These are phyloP conservation scores for Trichomycterus rosablanca DNA, from an alignment of 2,113 vertebrate genomes.

Conservation along the genomic window DNA sequence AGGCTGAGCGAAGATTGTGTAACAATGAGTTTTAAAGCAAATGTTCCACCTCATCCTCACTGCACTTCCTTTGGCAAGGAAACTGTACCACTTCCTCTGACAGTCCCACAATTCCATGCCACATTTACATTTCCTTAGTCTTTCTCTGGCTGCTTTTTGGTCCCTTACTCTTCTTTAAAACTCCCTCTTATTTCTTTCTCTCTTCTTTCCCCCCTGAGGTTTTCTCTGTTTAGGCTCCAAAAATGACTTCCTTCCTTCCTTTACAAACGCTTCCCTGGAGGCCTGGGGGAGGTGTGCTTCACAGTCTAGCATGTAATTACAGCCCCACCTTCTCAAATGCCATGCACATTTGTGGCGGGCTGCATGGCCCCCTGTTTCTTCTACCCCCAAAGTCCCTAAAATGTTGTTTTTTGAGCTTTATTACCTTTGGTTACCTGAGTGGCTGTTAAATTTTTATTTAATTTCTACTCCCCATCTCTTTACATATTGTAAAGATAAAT, in stretches of 20 bases:
- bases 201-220: conserved; percentile 27
- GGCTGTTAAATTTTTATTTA: no score
- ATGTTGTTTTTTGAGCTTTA: no score
- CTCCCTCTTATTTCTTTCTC: conserved; percentile 5
- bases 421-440: no score
- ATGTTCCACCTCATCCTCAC: background rate
- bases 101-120: conserved; percentile 24
- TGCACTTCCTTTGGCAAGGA: conserved; percentile 25
- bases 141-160: conserved; percentile 39
- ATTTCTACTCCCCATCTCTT: no score
- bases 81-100: conserved; percentile 41
- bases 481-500: no score
- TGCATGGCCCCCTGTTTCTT: background rate
- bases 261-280: conserved; percentile 47
- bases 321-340: conserved; percentile 17
- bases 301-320: conserved; percentile 46
- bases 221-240: conserved; percentile 49
- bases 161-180: conserved; percentile 2
- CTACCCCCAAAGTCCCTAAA: background rate
- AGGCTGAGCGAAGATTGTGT: conserved; percentile 20
- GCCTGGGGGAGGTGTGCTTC: conserved; percentile 38
- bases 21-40: conserved; percentile 19
- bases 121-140: conserved; percentile 45
- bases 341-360: conserved; percentile 13
- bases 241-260: conserved; percentile 57